phyloP scores from a whole-genome alignment of 2,797 vertebrate genomes.

The Amblyopsis hoosieri region DNA sequence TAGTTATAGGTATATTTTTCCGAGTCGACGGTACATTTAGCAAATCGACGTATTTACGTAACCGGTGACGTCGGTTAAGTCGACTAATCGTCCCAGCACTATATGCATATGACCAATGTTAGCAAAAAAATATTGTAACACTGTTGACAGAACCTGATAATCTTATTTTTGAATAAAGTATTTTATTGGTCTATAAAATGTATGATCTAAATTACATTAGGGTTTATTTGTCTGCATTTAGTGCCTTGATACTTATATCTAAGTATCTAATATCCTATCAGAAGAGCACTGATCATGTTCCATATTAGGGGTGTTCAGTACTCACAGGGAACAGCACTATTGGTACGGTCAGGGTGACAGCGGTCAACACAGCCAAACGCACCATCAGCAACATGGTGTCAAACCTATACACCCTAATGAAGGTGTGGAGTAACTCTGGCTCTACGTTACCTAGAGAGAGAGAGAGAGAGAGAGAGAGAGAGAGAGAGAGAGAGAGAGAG shows the following conservation, averaged over 20 bases:
- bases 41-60: no score
- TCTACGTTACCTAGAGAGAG: conserved; percentile 85
- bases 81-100: no score
- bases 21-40: no score
- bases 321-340: conserved; percentile 97
- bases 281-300: background rate
- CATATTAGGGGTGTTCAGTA: conserved; percentile 41
- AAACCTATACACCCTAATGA: conserved; percentile 91
- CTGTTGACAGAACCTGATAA: no score
- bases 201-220: no score
- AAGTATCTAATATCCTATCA: background rate
- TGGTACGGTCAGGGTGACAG: conserved; percentile 93
- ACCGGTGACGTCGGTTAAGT: no score
- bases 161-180: no score
- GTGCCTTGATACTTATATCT: conserved; percentile 1
- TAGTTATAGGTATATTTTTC: no score
- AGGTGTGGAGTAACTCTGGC: conserved; percentile 94
- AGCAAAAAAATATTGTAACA: no score
- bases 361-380: conserved; percentile 92
- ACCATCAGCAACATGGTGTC: conserved; percentile 89
- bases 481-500: background rate
- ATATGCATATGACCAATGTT: background rate
- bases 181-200: no score
- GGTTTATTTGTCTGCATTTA: no score
- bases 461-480: background rate